Evolutionary conservation across 2,113 vertebrate species (phyloP), one percentile per base, ranked within the genome.

Genomic region (Seriola rivoliana): DNA sequence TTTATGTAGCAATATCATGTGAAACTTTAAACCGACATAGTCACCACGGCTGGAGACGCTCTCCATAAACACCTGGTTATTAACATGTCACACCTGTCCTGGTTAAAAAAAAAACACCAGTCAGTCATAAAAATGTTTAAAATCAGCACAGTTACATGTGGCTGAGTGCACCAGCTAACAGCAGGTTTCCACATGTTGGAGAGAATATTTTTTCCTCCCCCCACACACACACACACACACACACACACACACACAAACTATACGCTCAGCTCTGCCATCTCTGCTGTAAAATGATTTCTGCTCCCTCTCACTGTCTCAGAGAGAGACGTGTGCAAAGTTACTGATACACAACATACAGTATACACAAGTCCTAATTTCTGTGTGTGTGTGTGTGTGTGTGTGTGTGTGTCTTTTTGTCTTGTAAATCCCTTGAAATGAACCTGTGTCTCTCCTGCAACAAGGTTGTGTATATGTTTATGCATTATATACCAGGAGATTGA

Each of bases 131-230:
- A 59, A 25, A 68, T 38, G 14, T 52, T 7, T 5, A 36, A 17
- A 14, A 38, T 16, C 55, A 44, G 48, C 68, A 38, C 2, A 32
- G 36, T 16, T 32, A 36, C 25, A 40, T 25, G 40, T 40, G n/a
- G 32, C n/a, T 12, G 8, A 0, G 4, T 54, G 32, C 1, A 4
- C 29, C 11, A 7, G 32, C 77, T 60, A 54, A 52, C 73, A 65
- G 81, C 67, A 58, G 67, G n/a, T 77, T 77, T 32, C 73, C 67
- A 71, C 67, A 71, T 66, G 67, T 65, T 50, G 50, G 23, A 71
- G 13, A 7, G 11, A 58, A 66, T 67, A n/a, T 50, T 11, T 66
- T 44, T 55, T 21, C 70, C 3, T 9, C 4, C 7, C n/a, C 55
- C 14, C 54, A 21, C 23, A 32, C 4, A 23, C 40, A 63, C 32